phyloP scores from a whole-genome alignment of 2,113 vertebrate genomes.

The Phalacrocorax brasilianus region DNA sequence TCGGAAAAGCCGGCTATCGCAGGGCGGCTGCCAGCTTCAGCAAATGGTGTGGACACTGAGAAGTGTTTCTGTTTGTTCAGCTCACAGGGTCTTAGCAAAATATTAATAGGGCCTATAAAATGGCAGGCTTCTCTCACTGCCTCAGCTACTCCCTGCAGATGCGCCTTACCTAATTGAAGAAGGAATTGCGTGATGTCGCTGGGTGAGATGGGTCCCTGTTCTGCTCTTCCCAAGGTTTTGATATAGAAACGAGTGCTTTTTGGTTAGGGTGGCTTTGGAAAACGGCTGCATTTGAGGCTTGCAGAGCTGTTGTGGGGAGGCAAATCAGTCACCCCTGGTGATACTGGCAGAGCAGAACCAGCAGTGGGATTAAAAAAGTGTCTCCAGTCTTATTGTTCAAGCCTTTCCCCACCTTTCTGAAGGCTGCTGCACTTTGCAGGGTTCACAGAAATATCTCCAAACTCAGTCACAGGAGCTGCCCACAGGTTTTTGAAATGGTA shows the following conservation, averaged over 20 bases:
- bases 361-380: background rate
- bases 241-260: background rate
- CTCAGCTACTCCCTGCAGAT: background rate
- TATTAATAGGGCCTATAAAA: background rate
- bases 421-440: background rate
- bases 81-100: background rate
- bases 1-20: background rate
- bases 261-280: background rate
- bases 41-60: background rate
- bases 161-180: background rate
- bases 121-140: background rate
- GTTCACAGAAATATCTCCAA: background rate
- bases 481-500: background rate
- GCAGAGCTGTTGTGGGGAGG: background rate
- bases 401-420: background rate
- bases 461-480: background rate
- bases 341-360: background rate
- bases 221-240: background rate
- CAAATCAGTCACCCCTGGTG: background rate
- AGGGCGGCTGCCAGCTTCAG: constrained; percentile 2
- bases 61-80: background rate
- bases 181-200: fast-evolving
- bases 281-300: background rate
- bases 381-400: background rate
- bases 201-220: background rate